Base-by-base conservation (phyloP, 2,888 invertebrate genomes). In the Apodemia duryi region DNA sequence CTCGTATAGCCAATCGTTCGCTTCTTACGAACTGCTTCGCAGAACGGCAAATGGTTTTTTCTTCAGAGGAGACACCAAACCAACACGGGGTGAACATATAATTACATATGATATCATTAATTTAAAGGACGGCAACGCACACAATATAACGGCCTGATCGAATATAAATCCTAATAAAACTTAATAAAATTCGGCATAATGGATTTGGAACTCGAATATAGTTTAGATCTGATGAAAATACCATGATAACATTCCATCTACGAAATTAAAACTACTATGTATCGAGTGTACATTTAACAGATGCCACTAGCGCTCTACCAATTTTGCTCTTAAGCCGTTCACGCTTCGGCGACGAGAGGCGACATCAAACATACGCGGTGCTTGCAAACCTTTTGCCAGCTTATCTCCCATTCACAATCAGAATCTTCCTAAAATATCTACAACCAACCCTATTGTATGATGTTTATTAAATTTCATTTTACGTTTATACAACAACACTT, bases 381-480 rank as follows among this genome's bases (percentile, higher is more conserved):
- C 79, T 78, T 80, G 80, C 88, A 83, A 87, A 91, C 91, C 89
- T 91, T 91, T 89, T 88, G 88, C 85, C 84, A 86, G 91, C 89
- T 90, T 90, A 91, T 91, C 91, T 88, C 82, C 82, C 84, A 86
- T 89, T 86, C 86, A 86, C 88, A 84, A 89, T 89, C 85, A 79
- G 78, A 71, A 85, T 86, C 91, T 86, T 78, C 78, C 78, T 82
- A 82, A 85, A 79, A 85, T 82, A 86, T 89, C 88, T 85, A 84
- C 86, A 84, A 82, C 78, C 80, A 75, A 71, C 74, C 74, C 83
- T 73, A 89, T 91, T 91, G 89, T 91, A 76, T 79, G 74, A 81
- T 87, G 88, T 91, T 91, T 91, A 91, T 91, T 91, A 91, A 91
- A 91, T 88, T 91, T 91, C 88, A 91, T 91, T 91, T 91, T 90